phyloP scores from a whole-genome alignment of 2,888 invertebrate species.

The Cheilosia soror region DNA sequence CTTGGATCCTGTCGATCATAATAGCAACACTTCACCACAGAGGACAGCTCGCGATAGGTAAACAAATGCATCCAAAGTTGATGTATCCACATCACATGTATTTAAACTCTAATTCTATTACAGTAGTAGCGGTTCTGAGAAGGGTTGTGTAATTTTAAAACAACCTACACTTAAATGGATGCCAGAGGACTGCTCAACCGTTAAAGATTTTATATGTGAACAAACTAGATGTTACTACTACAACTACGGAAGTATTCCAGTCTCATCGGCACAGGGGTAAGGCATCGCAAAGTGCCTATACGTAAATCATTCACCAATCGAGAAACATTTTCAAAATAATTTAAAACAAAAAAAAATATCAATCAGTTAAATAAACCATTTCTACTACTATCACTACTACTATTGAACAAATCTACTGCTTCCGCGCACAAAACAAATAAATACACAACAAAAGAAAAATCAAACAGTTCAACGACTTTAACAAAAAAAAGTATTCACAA shows the following conservation, averaged over 20 bases:
- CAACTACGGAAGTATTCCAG: conserved; percentile 95
- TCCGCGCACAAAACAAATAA: conserved; percentile 68
- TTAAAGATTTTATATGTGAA: conserved; percentile 95
- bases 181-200: conserved; percentile 91
- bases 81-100: background rate
- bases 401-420: conserved; percentile 69
- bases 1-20: conserved; percentile 86
- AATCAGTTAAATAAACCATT: conserved; percentile 61
- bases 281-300: conserved; percentile 79
- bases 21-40: conserved; percentile 91
- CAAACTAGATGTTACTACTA: conserved; percentile 95
- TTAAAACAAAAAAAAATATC: conserved; percentile 46
- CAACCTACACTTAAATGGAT: conserved; percentile 92
- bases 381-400: conserved; percentile 56
- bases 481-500: conserved; percentile 44
- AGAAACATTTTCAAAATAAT: conserved; percentile 56
- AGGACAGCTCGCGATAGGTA: conserved; percentile 89
- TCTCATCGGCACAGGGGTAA: conserved; percentile 96
- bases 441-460: conserved; percentile 50
- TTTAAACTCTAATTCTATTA: conserved; percentile 78
- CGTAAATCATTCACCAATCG: conserved; percentile 74
- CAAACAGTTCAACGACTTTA: conserved; percentile 39
- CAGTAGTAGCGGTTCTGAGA: conserved; percentile 86
- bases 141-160: conserved; percentile 91
- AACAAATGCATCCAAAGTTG: conserved; percentile 51